Percentiles rank a stretch among this genome's conserved stretches.
Conservation (phyloP, 1,140 invertebrate genomes). For the Eupristina koningsbergeri region DNA sequence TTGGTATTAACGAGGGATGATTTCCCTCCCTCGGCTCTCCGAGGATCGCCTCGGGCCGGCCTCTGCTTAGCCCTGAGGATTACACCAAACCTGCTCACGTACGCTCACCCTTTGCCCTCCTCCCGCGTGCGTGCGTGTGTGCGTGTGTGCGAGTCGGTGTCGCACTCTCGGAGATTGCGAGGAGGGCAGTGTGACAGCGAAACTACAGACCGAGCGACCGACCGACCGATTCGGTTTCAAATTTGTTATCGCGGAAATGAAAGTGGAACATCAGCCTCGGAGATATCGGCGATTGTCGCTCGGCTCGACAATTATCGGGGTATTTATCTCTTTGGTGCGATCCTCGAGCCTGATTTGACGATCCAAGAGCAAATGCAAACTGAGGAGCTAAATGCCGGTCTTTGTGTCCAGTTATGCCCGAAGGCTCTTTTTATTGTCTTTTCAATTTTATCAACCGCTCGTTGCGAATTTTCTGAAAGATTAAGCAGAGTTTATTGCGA, state of each 20-base stretch:
- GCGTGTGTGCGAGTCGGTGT: neutral
- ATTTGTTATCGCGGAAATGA: neutral
- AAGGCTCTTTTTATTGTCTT: neutral
- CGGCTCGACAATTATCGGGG: neutral
- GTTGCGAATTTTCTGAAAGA: neutral
- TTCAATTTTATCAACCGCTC: neutral
- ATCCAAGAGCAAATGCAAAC: neutral
- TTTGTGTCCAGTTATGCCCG: neutral
- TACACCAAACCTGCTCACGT: slow-evolving; percentile 24
- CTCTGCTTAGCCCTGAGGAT: slow-evolving; percentile 14
- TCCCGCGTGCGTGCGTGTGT: neutral
- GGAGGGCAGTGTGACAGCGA: neutral
- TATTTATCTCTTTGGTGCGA: neutral
- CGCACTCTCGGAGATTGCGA: neutral
- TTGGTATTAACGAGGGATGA: slow-evolving; percentile 69
- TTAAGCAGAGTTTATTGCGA: neutral
- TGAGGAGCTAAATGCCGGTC: neutral
- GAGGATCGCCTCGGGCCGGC: slow-evolving; percentile 47
- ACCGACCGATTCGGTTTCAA: neutral
- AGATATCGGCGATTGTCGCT: neutral
- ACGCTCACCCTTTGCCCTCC: neutral
- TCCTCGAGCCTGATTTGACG: neutral
- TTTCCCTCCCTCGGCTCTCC: slow-evolving; percentile 57
- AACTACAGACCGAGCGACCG: neutral
- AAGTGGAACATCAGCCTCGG: neutral